Evolutionary conservation across 2,888 invertebrate species (phyloP).

Genomic region (Cerastoderma edule): DNA sequence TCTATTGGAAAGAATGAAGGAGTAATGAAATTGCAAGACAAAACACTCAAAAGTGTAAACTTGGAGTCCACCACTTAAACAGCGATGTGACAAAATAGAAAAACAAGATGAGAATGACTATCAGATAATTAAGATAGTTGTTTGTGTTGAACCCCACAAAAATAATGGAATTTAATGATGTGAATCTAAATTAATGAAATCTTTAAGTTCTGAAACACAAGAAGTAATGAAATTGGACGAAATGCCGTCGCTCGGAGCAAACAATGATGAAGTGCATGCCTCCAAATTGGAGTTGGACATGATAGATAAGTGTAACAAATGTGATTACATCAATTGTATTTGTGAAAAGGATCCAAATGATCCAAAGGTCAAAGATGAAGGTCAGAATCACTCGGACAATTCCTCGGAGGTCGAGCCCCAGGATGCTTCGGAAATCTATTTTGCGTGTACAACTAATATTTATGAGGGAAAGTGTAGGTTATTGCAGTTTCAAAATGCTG

Average conservation of each 20-base stretch:
- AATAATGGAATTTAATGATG: not conserved
- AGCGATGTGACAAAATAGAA: too few relatives aligned
- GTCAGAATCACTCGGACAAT: conserved; percentile 36
- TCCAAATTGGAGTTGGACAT: conserved; percentile 28
- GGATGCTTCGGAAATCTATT: conserved; percentile 56
- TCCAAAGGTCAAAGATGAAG: conserved; percentile 1
- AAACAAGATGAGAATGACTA: too few relatives aligned
- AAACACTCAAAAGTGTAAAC: too few relatives aligned
- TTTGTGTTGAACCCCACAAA: too few relatives aligned
- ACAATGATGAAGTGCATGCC: not conserved
- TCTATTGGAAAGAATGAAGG: too few relatives aligned
- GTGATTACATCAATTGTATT: conserved; percentile 61
- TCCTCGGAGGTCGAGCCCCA: conserved; percentile 51
- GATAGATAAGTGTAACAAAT: conserved; percentile 34
- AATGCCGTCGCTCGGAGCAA: conserved; percentile 9
- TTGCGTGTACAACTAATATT: conserved; percentile 59
- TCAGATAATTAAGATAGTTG: too few relatives aligned
- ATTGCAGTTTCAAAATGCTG: conserved; percentile 59
- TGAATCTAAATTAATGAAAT: not conserved
- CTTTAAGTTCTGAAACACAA: too few relatives aligned
- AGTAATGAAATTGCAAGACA: too few relatives aligned
- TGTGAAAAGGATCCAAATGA: conserved; percentile 31
- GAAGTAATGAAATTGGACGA: not conserved
- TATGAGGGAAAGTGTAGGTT: conserved; percentile 60
- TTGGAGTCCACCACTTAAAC: too few relatives aligned